Evolutionary conservation across 2,888 invertebrate genomes (phyloP).

Genomic region (Tubiluchus corallicola): DNA sequence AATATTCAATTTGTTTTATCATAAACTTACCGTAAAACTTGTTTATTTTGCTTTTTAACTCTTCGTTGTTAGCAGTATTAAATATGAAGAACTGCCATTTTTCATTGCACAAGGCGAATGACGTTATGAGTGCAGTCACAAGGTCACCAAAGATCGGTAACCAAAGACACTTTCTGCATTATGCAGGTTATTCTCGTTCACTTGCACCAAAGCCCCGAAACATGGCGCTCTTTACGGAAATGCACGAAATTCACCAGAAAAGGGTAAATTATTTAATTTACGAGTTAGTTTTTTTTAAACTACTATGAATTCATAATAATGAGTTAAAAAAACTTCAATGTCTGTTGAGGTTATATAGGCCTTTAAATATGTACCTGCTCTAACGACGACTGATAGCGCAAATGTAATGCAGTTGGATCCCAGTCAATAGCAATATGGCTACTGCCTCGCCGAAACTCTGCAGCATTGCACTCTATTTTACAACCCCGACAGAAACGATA

Average conservation of each 20-base stretch:
- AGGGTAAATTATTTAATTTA: background rate
- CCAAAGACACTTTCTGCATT: too few species aligned
- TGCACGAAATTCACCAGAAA: background rate
- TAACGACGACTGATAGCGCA: constrained; percentile 59
- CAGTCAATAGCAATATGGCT: constrained; percentile 68
- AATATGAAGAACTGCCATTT: too few species aligned
- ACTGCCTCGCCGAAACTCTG: constrained; percentile 24
- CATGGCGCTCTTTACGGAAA: too few species aligned
- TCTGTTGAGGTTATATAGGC: too few species aligned
- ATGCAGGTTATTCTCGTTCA: too few species aligned
- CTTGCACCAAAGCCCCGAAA: too few species aligned
- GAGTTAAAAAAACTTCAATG: too few species aligned
- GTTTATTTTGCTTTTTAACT: too few species aligned
- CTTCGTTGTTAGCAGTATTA: too few species aligned
- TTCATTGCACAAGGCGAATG: background rate
- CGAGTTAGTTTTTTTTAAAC: background rate
- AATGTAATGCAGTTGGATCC: constrained; percentile 81
- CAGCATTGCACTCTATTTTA: constrained; percentile 45
- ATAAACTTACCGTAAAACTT: too few species aligned
- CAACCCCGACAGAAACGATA: constrained; percentile 69
- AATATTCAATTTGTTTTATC: too few species aligned
- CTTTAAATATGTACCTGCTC: constrained; percentile 32
- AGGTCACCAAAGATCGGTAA: too few species aligned
- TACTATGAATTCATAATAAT: background rate
- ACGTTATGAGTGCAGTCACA: background rate